phyloP scores from a whole-genome alignment of 2,113 vertebrate genomes.

The Microcebus tavaratra region DNA sequence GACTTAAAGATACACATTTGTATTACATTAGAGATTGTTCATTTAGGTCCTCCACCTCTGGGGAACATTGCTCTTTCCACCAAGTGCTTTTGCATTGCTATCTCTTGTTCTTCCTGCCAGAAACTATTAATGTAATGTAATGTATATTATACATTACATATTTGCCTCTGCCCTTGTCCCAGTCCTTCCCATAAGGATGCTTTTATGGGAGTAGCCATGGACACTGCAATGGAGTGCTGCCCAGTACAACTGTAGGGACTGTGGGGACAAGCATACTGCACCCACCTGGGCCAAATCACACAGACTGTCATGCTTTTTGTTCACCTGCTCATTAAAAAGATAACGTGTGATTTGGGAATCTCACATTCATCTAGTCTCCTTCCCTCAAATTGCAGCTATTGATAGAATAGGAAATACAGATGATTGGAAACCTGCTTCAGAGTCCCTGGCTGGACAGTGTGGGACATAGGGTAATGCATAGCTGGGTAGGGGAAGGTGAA shows the following conservation, averaged over 20 bases:
- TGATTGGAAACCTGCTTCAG: neutral
- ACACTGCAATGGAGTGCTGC: accelerated
- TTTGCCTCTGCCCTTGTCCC: neutral
- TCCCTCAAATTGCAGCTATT: neutral
- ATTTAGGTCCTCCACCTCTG: neutral
- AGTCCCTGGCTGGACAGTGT: neutral
- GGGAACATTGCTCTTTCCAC: neutral
- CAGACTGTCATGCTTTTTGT: neutral
- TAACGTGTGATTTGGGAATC: neutral
- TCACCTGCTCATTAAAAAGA: neutral
- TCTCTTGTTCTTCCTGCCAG: neutral
- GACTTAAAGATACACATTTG: neutral
- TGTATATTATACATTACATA: neutral
- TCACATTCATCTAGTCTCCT: neutral
- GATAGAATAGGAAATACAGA: neutral
- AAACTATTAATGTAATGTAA: too few species aligned
- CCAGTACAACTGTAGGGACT: neutral
- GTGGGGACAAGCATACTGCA: neutral
- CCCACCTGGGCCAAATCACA: neutral
- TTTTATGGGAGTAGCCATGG: neutral
- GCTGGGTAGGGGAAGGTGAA: neutral
- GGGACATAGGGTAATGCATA: neutral
- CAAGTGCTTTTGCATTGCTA: neutral
- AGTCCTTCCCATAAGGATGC: neutral
- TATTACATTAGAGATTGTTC: neutral